phyloP scores from a whole-genome alignment of 2,113 vertebrate species.

The Lipotes vexillifer region DNA sequence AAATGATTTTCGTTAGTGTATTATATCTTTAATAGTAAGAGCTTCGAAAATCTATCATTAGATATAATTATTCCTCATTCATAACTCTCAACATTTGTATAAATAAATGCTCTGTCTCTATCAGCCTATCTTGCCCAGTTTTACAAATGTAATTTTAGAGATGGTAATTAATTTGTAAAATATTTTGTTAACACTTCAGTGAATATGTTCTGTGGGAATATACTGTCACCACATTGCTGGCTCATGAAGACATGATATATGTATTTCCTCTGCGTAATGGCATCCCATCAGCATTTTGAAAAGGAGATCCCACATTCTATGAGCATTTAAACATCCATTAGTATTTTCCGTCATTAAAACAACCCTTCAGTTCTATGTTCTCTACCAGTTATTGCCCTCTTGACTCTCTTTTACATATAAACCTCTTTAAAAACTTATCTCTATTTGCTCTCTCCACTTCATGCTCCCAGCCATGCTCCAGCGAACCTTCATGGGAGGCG shows the following conservation, averaged over 20 bases:
- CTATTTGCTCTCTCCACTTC: neutral
- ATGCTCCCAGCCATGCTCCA: neutral
- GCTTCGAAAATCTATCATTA: conserved; percentile 31
- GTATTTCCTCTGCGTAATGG: neutral
- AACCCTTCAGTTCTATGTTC: neutral
- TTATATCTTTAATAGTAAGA: conserved; percentile 50
- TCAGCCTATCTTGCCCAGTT: neutral
- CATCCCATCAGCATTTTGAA: neutral
- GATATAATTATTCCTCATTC: conserved; percentile 23
- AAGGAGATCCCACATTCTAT: neutral
- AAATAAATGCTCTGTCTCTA: conserved; percentile 19
- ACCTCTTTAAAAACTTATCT: neutral
- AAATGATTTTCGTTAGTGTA: neutral
- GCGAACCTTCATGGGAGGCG: neutral
- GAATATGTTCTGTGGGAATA: conserved; percentile 1
- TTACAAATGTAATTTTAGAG: conserved; percentile 44
- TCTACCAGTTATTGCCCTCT: neutral
- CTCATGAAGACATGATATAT: conserved; percentile 6
- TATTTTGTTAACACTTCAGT: conserved; percentile 28
- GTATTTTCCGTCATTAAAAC: neutral
- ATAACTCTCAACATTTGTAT: conserved; percentile 22
- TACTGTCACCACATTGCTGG: neutral
- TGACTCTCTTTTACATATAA: neutral
- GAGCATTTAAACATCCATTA: neutral
- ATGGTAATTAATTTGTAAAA: conserved; percentile 46